phyloP scores from a whole-genome alignment of 2,113 vertebrate genomes.

The Penelope pileata region DNA sequence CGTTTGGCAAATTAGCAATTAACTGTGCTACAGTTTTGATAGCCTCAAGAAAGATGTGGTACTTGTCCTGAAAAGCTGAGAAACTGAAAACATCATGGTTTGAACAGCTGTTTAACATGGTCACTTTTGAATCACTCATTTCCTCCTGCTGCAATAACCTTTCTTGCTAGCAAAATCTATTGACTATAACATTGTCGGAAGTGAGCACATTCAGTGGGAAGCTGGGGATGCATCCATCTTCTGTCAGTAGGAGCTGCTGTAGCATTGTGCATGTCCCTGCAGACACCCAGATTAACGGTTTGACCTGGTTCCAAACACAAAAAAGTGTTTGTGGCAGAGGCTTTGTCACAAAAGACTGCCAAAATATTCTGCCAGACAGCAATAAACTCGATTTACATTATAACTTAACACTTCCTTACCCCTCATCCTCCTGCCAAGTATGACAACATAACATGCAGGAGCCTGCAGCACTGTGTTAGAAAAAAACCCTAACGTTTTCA shows the following conservation, averaged over 20 bases:
- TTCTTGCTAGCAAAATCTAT: neutral
- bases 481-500: neutral
- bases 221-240: slow-evolving; percentile 6
- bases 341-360: slow-evolving; percentile 66
- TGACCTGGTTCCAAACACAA: slow-evolving; percentile 67
- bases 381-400: slow-evolving; percentile 76
- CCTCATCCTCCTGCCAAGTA: slow-evolving; percentile 62
- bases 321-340: slow-evolving; percentile 70
- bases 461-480: neutral
- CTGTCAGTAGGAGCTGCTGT: slow-evolving; percentile 62
- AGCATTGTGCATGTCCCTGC: slow-evolving; percentile 49
- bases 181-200: neutral
- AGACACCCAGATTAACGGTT: slow-evolving; percentile 58
- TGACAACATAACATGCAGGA: slow-evolving; percentile 60
- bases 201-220: neutral
- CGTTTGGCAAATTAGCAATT: neutral
- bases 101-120: neutral
- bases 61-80: neutral
- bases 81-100: neutral
- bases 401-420: slow-evolving; percentile 73
- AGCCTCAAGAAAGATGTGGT: neutral
- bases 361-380: slow-evolving; percentile 73
- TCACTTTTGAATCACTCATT: neutral
- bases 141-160: neutral
- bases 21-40: neutral